phyloP scores from a whole-genome alignment of 2,113 vertebrate genomes.

The Podocnemis expansa region DNA sequence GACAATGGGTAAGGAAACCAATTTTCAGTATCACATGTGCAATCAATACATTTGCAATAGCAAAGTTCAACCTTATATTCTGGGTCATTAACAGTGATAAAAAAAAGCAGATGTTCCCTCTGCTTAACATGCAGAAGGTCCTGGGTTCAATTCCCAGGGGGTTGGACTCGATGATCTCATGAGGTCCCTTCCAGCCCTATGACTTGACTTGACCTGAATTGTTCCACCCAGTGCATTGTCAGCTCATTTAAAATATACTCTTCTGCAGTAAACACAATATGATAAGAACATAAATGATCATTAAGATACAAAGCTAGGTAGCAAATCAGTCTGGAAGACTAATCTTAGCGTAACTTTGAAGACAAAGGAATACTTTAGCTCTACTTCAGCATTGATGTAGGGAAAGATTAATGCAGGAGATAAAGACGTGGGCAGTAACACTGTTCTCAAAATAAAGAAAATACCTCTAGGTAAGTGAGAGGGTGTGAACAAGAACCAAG shows the following conservation, averaged over 20 bases:
- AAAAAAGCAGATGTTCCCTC: conserved; percentile 11
- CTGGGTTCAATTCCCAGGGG: too few relatives aligned
- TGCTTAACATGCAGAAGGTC: too few relatives aligned
- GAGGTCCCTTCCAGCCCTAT: too few relatives aligned
- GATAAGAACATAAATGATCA: conserved; percentile 79
- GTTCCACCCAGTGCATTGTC: not conserved
- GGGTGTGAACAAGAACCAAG: not conserved
- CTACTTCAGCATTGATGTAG: conserved; percentile 21
- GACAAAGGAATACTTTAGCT: conserved; percentile 67
- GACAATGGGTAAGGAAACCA: conserved; percentile 25
- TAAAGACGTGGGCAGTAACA: conserved; percentile 54
- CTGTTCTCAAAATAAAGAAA: conserved; percentile 18
- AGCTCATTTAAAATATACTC: conserved; percentile 63
- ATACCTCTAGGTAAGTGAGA: not conserved
- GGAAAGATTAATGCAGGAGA: conserved; percentile 64
- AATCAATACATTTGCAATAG: conserved; percentile 52
- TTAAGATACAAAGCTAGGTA: conserved; percentile 71
- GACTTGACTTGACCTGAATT: too few relatives aligned
- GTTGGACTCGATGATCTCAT: too few relatives aligned
- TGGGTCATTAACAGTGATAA: not conserved
- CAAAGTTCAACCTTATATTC: conserved; percentile 34
- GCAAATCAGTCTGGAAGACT: conserved; percentile 77
- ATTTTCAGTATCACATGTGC: conserved; percentile 29
- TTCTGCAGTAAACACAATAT: conserved; percentile 64
- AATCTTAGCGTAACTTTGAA: conserved; percentile 61